Base-by-base conservation (phyloP, 2,888 invertebrate genomes). In the Phortica magna region DNA sequence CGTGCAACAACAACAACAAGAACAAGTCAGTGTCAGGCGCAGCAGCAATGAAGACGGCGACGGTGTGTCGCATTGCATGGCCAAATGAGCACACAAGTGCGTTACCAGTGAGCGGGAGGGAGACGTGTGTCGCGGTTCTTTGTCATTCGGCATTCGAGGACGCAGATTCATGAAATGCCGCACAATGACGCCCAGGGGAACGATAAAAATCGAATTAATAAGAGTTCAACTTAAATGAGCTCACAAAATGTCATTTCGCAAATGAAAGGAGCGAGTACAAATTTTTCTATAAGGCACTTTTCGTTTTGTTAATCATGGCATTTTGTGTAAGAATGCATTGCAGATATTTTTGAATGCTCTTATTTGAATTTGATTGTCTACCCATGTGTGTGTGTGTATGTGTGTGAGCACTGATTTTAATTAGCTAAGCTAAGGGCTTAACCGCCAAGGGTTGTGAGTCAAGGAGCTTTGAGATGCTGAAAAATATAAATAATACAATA, bases 131-230 rank as follows among this genome's bases (percentile, higher is more conserved):
- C 65, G 31, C 22, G 65, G 39, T 14, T 65, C 10, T 61, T 10
- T 61, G 48, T 31, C 31, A 31, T 48, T 48, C 48, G 48, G 5
- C 2, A 2, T 48, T 6, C 10, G 6, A 9, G 14, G 48, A 83
- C 84, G 83, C 82, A 31, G 17, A 82, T 84, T 84, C 84, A 82
- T 81, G 81, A 84, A 89, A 90, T 88, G 87, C 89, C 89, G 80
- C 87, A 84, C 88, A 90, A 91, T 89, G 88, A 84, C 87, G 88
- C 91, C 89, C 91, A 80, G 83, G 91, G 90, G 91, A 83, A 85
- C 91, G 87, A 91, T 91, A 91, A 90, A 91, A 90, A 89, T 88
- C 90, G 88, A 90, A 91, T 91, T 91, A 91, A 91, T 91, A 91
- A 90, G 88, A 89, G 89, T 89, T 89, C 85, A 89, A 80, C 86